Evolutionary conservation across 2,888 invertebrate genomes (phyloP).

Genomic region (Rhogogaster chlorosoma): DNA sequence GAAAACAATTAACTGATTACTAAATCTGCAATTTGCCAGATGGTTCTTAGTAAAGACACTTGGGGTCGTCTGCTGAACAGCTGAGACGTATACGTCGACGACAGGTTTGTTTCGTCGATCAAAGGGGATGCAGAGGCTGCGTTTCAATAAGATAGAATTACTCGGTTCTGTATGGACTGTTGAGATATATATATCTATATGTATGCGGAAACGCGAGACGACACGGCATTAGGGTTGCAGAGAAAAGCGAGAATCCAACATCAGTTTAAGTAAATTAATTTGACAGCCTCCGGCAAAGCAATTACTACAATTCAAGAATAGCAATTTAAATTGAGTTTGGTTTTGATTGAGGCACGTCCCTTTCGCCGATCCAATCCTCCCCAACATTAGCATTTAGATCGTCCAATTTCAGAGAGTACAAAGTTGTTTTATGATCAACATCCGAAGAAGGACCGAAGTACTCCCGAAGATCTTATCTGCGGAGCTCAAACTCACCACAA

Average conservation of each 20-base stretch:
- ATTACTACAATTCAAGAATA: constrained; percentile 49
- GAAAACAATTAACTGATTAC: constrained; percentile 30
- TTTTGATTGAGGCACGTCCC: constrained; percentile 50
- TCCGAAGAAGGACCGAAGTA: constrained; percentile 26
- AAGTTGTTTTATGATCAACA: constrained; percentile 66
- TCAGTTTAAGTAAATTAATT: constrained; percentile 39
- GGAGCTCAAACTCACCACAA: background rate
- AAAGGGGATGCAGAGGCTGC: background rate
- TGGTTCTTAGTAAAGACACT: background rate
- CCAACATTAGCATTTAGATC: constrained; percentile 68
- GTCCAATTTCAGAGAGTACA: constrained; percentile 64
- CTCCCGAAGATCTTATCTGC: constrained; percentile 8
- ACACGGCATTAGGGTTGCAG: background rate
- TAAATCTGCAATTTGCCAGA: constrained; percentile 10
- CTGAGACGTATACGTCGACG: background rate
- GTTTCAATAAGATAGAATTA: constrained; percentile 32
- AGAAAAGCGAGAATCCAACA: constrained; percentile 32
- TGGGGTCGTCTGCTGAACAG: background rate
- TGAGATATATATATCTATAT: no score
- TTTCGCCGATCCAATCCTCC: constrained; percentile 51
- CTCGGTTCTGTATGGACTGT: background rate
- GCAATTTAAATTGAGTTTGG: constrained; percentile 49
- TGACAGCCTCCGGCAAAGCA: constrained; percentile 26
- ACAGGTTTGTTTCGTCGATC: constrained; percentile 11
- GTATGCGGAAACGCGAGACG: background rate